Base-by-base conservation (phyloP, 2,797 vertebrate species). In the Clamator glandarius region DNA sequence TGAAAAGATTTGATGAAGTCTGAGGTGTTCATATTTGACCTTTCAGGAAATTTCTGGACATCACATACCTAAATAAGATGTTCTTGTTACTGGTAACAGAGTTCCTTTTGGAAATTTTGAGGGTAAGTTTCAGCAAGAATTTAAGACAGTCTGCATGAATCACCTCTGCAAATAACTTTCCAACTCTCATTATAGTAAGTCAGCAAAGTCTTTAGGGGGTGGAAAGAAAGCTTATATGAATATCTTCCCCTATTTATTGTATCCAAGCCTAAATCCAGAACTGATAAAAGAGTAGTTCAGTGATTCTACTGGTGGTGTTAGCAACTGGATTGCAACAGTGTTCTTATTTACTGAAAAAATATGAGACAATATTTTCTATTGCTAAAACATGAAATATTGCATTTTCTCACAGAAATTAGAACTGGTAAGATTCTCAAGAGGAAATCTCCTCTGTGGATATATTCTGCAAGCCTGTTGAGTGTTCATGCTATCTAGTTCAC, bases 301-400 rank as follows among this genome's bases (percentile, higher is more conserved):
- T 50, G 8, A 24, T 69, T 44, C 6, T 51, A 83, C 62, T 28
- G 1, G 4, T 15, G 2, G 0, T 52, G 3, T 33, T 58, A 46
- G 1, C 8, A 66, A 62, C 21, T 48, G 20, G 21, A 20, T 48
- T 12, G 12, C 48, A 48, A 23, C 11, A 35, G 2, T 35, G 9
- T 36, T 80, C 17, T 4, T 16, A 29, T 46, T 54, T 69, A 64
- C 28, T 25, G 63, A 68, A 82, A 74, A 48, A 4, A 0, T 5
- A 58, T 9, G 1, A 12, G 19, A 19, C 0, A n/a, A 13, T 20
- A 23, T 42, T 86, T 70, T 61, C 15, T 5, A 26, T 12, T 54
- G 15, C 54, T 48, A 78, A 52, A 84, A 50, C 0, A 5, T 8
- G 4, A 59, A 64, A 70, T 36, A 70, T 3, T 25, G 44, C 4